Evolutionary conservation across 2,888 invertebrate species (phyloP).

Genomic region (Pyralis farinalis): DNA sequence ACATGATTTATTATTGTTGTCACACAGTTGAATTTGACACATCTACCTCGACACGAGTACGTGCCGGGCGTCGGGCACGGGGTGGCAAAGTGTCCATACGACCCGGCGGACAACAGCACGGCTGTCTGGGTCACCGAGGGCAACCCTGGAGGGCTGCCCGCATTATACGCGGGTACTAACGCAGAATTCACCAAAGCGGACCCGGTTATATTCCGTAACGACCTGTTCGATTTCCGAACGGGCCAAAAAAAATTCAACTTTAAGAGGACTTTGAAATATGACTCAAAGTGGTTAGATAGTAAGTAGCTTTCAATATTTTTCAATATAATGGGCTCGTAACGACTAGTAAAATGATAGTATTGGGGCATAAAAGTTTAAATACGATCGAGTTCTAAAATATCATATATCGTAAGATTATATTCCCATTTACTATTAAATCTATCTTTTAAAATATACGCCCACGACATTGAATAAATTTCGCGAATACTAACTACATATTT

Average conservation of each 20-base stretch:
- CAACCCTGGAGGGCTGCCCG: slow-evolving; percentile 83
- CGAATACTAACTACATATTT: too few relatives aligned
- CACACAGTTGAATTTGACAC: slow-evolving; percentile 75
- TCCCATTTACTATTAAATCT: too few relatives aligned
- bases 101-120: slow-evolving; percentile 87
- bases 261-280: slow-evolving; percentile 85
- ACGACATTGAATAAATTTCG: too few relatives aligned
- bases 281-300: slow-evolving; percentile 88
- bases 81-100: slow-evolving; percentile 86
- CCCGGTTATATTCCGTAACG: slow-evolving; percentile 86
- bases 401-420: too few relatives aligned
- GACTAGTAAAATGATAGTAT: too few relatives aligned
- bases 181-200: slow-evolving; percentile 87
- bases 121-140: slow-evolving; percentile 86
- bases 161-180: slow-evolving; percentile 87
- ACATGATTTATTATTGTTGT: slow-evolving; percentile 8
- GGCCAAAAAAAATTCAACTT: slow-evolving; percentile 82
- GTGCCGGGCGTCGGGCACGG: slow-evolving; percentile 85
- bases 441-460: too few relatives aligned
- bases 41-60: slow-evolving; percentile 80
- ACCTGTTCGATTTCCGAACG: slow-evolving; percentile 82
- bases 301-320: slow-evolving; percentile 40
- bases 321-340: too few relatives aligned
- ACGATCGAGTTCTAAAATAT: too few relatives aligned
- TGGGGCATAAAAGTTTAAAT: too few relatives aligned